Evolutionary conservation across 2,797 vertebrate genomes (phyloP).

Genomic region (Vireo griseus): DNA sequence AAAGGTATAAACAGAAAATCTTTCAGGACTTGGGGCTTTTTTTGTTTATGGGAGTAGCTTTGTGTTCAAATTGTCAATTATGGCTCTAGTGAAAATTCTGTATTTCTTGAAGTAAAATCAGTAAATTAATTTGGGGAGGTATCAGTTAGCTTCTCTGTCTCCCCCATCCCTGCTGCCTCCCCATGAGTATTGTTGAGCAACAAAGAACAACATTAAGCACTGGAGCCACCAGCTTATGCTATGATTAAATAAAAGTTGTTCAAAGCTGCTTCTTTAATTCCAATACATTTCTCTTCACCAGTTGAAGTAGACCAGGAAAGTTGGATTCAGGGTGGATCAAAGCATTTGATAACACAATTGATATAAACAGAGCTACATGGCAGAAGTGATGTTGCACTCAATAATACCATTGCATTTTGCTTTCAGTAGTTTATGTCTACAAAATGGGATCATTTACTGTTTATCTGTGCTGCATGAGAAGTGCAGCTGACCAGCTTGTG

Average conservation of each 20-base stretch:
- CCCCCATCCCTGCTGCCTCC: accelerated
- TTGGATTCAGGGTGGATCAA: neutral
- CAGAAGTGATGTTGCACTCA: neutral
- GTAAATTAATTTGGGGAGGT: neutral
- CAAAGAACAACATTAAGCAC: neutral
- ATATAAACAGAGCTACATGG: neutral
- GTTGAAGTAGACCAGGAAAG: neutral
- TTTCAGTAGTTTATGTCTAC: neutral
- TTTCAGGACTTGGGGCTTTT: accelerated
- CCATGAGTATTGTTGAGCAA: neutral
- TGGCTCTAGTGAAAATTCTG: neutral
- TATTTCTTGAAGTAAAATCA: neutral
- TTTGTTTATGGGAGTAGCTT: neutral
- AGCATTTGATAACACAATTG: neutral
- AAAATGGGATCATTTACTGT: neutral
- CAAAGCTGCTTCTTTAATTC: neutral
- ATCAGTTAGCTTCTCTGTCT: neutral
- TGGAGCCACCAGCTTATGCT: neutral
- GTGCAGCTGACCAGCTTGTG: neutral
- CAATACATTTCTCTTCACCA: neutral
- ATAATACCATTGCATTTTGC: neutral
- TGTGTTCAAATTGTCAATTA: neutral
- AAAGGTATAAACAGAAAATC: neutral
- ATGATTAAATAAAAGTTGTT: neutral
- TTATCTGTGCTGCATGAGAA: neutral